A percentile compares a stretch with the other conserved stretches of the same genome.
Conservation (phyloP, 2,113 vertebrate species). For the Rhineura floridana region DNA sequence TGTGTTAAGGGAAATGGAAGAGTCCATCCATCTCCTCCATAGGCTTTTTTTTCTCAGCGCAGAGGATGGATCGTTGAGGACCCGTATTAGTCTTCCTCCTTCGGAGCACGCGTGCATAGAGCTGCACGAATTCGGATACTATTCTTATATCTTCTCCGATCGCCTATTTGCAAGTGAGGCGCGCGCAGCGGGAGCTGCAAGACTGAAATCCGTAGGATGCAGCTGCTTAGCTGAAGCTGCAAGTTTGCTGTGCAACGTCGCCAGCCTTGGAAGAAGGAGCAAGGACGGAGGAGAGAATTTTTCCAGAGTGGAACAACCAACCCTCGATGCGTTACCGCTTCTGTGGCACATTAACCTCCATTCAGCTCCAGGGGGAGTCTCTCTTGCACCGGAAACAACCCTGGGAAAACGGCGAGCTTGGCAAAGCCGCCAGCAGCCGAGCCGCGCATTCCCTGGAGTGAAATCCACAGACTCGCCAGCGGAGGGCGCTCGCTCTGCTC, state of each 20-base stretch:
- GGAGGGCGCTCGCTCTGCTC: slow-evolving; percentile 59
- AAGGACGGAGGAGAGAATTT: neutral
- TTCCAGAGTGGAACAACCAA: too few species aligned
- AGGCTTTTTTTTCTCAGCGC: too few species aligned
- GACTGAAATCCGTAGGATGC: too few species aligned
- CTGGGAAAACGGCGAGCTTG: neutral
- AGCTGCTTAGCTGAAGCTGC: too few species aligned
- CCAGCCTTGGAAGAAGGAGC: neutral
- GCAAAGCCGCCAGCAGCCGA: fast-evolving
- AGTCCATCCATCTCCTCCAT: too few species aligned
- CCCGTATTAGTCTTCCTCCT: too few species aligned
- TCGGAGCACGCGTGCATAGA: neutral
- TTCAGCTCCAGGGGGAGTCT: slow-evolving; percentile 20
- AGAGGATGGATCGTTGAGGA: too few species aligned
- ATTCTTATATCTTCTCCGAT: too few species aligned
- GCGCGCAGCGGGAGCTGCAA: too few species aligned
- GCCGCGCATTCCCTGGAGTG: neutral
- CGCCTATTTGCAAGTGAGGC: too few species aligned
- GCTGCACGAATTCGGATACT: neutral
- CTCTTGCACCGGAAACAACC: neutral
- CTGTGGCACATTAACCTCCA: neutral
- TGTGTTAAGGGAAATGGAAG: too few species aligned
- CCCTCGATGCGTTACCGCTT: neutral
- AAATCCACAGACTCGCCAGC: slow-evolving; percentile 45
- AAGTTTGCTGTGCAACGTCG: too few species aligned